Evolutionary conservation across 2,113 vertebrate genomes (phyloP), one percentile per base, ranked within the genome.

Genomic region (Procavia capensis): DNA sequence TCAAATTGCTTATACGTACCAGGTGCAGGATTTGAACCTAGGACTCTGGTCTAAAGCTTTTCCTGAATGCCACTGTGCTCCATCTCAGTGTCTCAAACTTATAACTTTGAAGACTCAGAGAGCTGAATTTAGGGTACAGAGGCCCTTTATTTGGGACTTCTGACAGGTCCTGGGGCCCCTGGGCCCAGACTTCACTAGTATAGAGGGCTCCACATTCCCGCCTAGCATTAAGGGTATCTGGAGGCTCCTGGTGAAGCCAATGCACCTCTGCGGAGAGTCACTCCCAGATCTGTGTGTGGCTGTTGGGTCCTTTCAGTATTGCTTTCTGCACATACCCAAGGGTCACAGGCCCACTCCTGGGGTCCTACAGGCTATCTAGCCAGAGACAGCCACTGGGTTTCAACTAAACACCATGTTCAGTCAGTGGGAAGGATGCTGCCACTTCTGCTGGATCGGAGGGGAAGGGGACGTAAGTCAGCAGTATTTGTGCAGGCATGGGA

Each of bases 11-110:
- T 16, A 6, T 2, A 19, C 16, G 5, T 17, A 36, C 20, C 34
- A 9, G 41, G 41, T n/a, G 11, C n/a, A 0, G 24, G 80, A 45
- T 0, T 9, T 2, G n/a, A 64, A 68, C 3, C 29, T 14, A 3
- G 63, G 81, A 36, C 41, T 59, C 47, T 3, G 4, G 25, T 76
- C 66, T 64, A 81, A 41, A 41, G 54, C 50, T 79, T 27, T 16
- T 14, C 9, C 5, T 2, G 19, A 81, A 29, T 2, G 8, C 11
- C 9, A 25, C 29, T 13, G 64, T 34, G 63, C 50, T 70, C 24
- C 31, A 5, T 45, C 64, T 34, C 57, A 50, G 88, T 7, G n/a
- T 27, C 20, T 22, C 54, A 76, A 27, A 25, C 70, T 17, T 13
- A 4, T 50, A 68, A n/a, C 14, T 0, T 2, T 54, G 45, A 9